These are phyloP conservation scores for Ginglymostoma cirratum DNA, from an alignment of 2,113 vertebrate genomes.

Conservation along the genomic window DNA sequence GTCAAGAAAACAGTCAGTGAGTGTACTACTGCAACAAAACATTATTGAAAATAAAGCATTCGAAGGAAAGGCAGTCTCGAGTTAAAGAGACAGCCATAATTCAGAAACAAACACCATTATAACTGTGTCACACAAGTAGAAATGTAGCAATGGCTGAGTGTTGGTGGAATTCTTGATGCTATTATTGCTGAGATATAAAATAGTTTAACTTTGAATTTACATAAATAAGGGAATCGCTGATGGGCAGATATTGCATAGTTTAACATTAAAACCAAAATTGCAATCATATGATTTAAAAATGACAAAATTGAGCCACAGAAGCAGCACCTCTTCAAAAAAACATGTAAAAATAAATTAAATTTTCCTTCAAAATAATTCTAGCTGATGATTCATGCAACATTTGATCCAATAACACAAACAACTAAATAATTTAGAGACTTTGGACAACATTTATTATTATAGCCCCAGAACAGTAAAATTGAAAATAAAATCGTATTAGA, in stretches of 20 bases:
- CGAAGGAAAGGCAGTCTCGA: not conserved
- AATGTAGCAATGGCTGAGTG: not conserved
- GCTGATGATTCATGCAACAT: not conserved
- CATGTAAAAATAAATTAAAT: not conserved
- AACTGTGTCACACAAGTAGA: not conserved
- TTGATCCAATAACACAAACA: not conserved
- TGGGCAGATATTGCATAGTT: not conserved
- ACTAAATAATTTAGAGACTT: not conserved
- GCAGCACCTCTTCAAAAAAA: not conserved
- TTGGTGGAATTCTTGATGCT: not conserved
- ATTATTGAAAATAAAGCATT: not conserved
- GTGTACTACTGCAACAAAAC: not conserved
- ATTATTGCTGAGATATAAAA: not conserved
- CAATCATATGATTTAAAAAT: not conserved
- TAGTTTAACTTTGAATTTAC: not conserved
- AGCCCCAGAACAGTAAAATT: not conserved
- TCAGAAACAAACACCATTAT: not conserved
- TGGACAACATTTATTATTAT: not conserved
- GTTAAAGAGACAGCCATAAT: not conserved
- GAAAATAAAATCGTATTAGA: not conserved
- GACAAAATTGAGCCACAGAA: not conserved
- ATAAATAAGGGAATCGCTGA: not conserved
- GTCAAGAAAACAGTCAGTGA: not conserved
- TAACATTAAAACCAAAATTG: not conserved
- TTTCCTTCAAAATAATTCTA: not conserved